Evolutionary conservation across 2,888 invertebrate genomes (phyloP), one percentile per base, ranked within the genome.

Genomic region (Iphiclides podalirius): DNA sequence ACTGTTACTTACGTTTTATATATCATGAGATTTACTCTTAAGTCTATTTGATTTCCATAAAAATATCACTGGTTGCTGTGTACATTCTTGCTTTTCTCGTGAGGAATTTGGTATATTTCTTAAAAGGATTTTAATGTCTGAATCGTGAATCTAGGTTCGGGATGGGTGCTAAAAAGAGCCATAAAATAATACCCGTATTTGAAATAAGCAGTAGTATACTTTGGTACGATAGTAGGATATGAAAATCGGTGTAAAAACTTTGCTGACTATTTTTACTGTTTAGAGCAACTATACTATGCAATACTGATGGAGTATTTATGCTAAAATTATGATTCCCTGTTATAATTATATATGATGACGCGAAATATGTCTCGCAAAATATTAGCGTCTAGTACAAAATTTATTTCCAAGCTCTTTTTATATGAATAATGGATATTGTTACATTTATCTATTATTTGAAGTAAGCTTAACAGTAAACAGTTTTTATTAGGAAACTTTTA

Each of bases 1-100:
- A 33, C 42, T 33, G 37, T 43, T 42, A 43, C 43, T 48, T 43
- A 23, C 48, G 23, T 38, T 43, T 43, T 48, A 38, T 48, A 43
- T 38, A 42, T 43, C 20, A 14, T 4, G 33, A 33, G 48, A 48
- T 38, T 48, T 48, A 37, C 48, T 33, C 13, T 6, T n/a, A 14
- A 33, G 37, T 42, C 36, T 37, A 20, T 38, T 15, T 38, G 37
- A 26, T 37, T 43, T 43, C 26, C 31, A 37, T 48, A 48, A 36
- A 42, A 48, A 37, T 33, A 15, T 26, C 31, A 14, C 35, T 1
- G 14, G 26, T 1, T 17, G 31, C 31, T 11, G 12, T 6, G 31
- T n/a, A 31, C 12, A 31, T 11, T 40, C n/a, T 31, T n/a, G 31
- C 31, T n/a, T 31, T 31, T 11, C 31, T 4, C 11, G 31, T 2